A percentile compares a stretch with the other conserved stretches of the same genome.
Evolutionary conservation across 2,113 vertebrate species (phyloP).

Genomic region (Prinia subflava): DNA sequence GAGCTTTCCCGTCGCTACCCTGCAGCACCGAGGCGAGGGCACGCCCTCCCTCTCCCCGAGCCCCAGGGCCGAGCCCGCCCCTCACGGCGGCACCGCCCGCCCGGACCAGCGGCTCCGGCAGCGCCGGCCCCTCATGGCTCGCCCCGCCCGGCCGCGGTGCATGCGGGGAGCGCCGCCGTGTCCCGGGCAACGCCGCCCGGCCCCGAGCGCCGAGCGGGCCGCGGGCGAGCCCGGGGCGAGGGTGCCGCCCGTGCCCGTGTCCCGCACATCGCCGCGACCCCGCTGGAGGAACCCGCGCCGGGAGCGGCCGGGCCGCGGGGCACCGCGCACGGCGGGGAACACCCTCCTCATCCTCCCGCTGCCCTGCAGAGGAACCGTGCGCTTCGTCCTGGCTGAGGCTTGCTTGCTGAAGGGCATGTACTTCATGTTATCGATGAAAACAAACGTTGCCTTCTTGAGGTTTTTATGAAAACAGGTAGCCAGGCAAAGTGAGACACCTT

Average conservation of each 20-base stretch:
- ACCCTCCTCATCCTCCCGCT: background rate
- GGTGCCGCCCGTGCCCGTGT: background rate
- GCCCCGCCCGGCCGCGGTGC: background rate
- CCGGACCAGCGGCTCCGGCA: background rate
- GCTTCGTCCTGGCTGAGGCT: background rate
- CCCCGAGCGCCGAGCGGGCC: background rate
- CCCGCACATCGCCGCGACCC: rapidly evolving
- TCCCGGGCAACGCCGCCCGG: background rate
- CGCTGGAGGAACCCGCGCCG: background rate
- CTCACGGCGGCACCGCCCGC: rapidly evolving
- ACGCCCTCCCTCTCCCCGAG: rapidly evolving
- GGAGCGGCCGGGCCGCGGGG: background rate
- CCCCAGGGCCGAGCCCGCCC: background rate
- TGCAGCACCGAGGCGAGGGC: rapidly evolving
- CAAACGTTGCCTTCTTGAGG: no score
- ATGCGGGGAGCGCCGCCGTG: background rate
- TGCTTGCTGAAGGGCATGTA: background rate
- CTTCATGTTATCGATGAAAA: rapidly evolving
- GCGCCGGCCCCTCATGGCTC: background rate
- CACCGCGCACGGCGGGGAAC: background rate
- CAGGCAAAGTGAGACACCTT: background rate
- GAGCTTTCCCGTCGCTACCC: rapidly evolving
- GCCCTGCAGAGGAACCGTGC: background rate
- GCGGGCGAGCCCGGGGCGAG: rapidly evolving
- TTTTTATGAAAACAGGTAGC: background rate